Conservation (phyloP, 2,888 invertebrate species). For the Sphecodes monilicornis region DNA sequence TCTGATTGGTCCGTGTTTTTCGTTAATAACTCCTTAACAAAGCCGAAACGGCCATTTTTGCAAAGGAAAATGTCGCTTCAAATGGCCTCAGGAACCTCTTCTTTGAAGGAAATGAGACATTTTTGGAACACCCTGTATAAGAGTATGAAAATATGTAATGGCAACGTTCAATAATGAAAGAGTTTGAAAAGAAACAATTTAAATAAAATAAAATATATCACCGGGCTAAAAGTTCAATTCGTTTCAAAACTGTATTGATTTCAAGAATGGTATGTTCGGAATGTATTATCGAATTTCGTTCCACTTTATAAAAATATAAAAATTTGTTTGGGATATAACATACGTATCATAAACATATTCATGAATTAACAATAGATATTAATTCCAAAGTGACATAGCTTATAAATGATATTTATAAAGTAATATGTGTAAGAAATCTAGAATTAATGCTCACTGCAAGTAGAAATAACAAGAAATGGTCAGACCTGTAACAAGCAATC, state of each 20-base stretch:
- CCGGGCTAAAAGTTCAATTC: not conserved
- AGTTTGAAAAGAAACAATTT: too few species aligned
- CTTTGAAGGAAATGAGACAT: too few species aligned
- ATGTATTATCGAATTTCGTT: not conserved
- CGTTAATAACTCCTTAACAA: too few species aligned
- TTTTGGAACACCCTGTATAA: too few species aligned
- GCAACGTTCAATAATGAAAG: too few species aligned
- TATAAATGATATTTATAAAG: not conserved
- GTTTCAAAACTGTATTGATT: not conserved
- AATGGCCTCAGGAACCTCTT: too few species aligned
- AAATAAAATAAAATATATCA: too few species aligned
- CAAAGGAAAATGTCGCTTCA: too few species aligned
- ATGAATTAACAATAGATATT: not conserved
- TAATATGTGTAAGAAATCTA: not conserved
- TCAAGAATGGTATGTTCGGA: not conserved
- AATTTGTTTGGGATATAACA: not conserved
- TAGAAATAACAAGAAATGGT: not conserved
- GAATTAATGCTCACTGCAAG: not conserved
- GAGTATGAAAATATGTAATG: too few species aligned
- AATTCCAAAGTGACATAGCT: not conserved
- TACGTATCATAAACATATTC: not conserved
- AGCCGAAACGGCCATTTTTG: too few species aligned
- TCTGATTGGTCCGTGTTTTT: too few species aligned
- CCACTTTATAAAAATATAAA: not conserved
- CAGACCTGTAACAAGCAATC: not conserved